Conservation (phyloP, 2,113 vertebrate genomes). For the Coreoperca whiteheadi region DNA sequence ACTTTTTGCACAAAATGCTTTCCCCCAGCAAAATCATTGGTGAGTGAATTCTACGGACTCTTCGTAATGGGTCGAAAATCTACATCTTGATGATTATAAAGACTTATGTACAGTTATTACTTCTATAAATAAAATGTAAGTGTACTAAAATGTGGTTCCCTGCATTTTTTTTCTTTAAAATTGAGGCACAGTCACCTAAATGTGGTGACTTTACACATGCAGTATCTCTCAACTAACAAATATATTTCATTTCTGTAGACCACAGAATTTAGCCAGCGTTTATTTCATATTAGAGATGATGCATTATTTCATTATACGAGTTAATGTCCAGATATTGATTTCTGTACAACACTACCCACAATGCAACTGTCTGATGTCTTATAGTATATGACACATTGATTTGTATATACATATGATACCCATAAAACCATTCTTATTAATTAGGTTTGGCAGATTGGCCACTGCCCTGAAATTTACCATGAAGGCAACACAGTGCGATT, state of each 20-base stretch:
- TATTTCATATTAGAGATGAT: conserved; percentile 56
- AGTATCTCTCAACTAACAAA: background rate
- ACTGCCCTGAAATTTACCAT: background rate
- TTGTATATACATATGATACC: conserved; percentile 4
- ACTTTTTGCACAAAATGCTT: conserved; percentile 72
- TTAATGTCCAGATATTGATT: conserved; percentile 30
- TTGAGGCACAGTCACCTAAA: background rate
- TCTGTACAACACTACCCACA: background rate
- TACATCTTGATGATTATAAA: conserved; percentile 61
- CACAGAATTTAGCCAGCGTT: conserved; percentile 41
- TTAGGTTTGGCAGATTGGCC: conserved; percentile 4
- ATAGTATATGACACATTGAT: conserved; percentile 2
- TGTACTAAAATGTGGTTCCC: conserved; percentile 41
- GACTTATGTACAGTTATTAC: conserved; percentile 75
- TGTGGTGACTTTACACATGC: background rate
- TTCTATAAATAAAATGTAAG: conserved; percentile 75
- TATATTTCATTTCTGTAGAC: background rate
- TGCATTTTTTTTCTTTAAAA: conserved; percentile 12
- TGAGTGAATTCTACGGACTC: conserved; percentile 42
- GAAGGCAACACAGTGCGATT: background rate
- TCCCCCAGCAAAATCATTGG: conserved; percentile 48
- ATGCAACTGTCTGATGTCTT: conserved; percentile 18
- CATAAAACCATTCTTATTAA: conserved; percentile 18
- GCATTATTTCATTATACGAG: conserved; percentile 25
- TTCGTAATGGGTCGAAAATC: conserved; percentile 40